Evolutionary conservation across 2,888 invertebrate genomes (phyloP), one percentile per base, ranked within the genome.

Genomic region (Drosophila neotestacea): DNA sequence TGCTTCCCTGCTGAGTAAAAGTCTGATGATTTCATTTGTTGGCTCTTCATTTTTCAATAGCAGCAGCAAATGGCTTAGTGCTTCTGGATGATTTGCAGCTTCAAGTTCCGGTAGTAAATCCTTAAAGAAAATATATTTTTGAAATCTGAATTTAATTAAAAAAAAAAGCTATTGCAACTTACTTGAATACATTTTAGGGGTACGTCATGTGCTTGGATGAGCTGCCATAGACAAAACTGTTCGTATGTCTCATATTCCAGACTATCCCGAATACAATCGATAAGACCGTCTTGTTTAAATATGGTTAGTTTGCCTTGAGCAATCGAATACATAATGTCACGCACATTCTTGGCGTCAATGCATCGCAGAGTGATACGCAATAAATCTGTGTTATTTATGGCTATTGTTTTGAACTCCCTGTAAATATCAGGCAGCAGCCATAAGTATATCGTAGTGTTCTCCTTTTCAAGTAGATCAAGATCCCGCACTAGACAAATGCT

Each of bases 181-280:
- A 93, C 93, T 91, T 93, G 93, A 76, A 98, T 95, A 90, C 96
- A 96, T 90, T 98, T 98, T n/a, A 98, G 95, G 59, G 97, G 96
- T 90, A 98, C 96, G 92, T 98, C 97, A 92, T 99, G 99, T 44
- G 98, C 98, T 78, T 96, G 95, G 52, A 99, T 95, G 65, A 99
- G 94, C 93, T 99, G 98, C 99, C 99, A 99, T 48, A 99, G 94
- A 92, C 98, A 98, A 91, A 97, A 96, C 93, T 99, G 99, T 92
- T 99, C 99, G 85, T 98, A 97, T 2, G 98, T 98, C 93, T 99
- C 99, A 98, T 99, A 99, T 64, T 95, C 95, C 62, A 99, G 93
- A 89, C 98, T 98, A 46, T 96, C 95, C 70, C 96, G 96, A 81
- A 97, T 92, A 92, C 97, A 94, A 44, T 95, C 94, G 65, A 95